These are phyloP conservation scores for Acanthis flammea DNA, from an alignment of 2,797 vertebrate species.

Conservation along the genomic window DNA sequence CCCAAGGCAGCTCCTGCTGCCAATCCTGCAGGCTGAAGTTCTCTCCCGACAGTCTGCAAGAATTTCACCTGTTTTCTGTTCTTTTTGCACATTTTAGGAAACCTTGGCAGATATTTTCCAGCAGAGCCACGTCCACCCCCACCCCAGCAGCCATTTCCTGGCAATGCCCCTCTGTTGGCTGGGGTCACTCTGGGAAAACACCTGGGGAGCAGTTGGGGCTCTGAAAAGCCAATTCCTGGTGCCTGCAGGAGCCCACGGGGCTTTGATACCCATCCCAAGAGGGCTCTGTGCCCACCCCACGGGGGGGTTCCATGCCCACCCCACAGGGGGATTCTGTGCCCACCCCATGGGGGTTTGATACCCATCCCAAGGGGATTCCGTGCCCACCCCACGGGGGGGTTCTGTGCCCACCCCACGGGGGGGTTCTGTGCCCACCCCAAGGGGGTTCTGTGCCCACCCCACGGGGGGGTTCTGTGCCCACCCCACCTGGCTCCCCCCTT, in stretches of 20 bases:
- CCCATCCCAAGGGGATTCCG: too few relatives aligned
- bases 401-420: too few relatives aligned
- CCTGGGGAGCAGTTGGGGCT: fast-evolving
- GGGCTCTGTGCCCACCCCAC: too few relatives aligned
- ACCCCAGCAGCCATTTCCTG: not conserved
- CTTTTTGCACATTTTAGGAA: not conserved
- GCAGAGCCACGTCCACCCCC: not conserved
- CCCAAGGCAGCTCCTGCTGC: not conserved
- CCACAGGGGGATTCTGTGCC: too few relatives aligned
- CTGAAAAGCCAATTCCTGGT: not conserved
- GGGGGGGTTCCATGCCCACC: too few relatives aligned
- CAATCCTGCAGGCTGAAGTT: not conserved
- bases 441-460: too few relatives aligned
- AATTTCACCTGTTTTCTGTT: not conserved
- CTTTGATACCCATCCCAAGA: not conserved
- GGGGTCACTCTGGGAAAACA: not conserved
- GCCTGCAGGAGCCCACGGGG: not conserved
- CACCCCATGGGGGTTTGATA: too few relatives aligned
- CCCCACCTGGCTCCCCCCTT: too few relatives aligned
- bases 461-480: too few relatives aligned
- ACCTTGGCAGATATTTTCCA: not conserved
- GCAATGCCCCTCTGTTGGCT: not conserved
- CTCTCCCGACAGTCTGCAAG: not conserved
- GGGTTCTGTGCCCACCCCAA: too few relatives aligned
- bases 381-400: too few relatives aligned